Conservation (phyloP, 2,113 vertebrate species). For the Anguilla japonica region DNA sequence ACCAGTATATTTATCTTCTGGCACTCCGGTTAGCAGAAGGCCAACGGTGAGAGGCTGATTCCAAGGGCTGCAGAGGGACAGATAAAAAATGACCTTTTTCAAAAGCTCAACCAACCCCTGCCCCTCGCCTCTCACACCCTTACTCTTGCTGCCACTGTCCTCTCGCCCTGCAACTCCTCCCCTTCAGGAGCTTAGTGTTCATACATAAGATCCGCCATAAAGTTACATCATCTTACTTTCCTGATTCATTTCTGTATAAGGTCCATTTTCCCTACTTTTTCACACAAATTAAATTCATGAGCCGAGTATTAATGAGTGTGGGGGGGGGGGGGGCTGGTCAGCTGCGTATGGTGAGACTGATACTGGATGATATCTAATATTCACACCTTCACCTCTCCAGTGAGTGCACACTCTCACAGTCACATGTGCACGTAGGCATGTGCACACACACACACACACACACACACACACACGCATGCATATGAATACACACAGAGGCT, state of each 20-base stretch:
- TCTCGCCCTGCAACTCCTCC: background rate
- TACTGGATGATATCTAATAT: no score
- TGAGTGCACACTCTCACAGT: background rate
- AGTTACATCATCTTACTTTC: background rate
- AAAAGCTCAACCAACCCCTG: constrained; percentile 33
- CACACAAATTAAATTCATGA: background rate
- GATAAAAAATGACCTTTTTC: constrained; percentile 52
- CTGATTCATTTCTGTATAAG: no score
- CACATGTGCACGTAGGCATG: no score
- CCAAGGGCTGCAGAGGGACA: constrained; percentile 44
- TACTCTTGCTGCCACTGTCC: no score
- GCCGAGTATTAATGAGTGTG: background rate
- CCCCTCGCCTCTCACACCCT: background rate
- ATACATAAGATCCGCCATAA: background rate
- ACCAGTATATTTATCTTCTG: constrained; percentile 47
- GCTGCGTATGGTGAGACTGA: no score
- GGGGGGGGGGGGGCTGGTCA: no score
- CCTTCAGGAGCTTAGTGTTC: background rate
- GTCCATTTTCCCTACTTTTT: no score
- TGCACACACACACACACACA: background rate
- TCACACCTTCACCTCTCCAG: no score
- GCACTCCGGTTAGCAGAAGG: constrained; percentile 31
- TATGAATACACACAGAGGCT: background rate
- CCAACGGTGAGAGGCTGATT: constrained; percentile 40
- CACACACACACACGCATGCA: background rate